Evolutionary conservation across 2,797 vertebrate genomes (phyloP).

Genomic region (Acrocephalus scirpaceus): DNA sequence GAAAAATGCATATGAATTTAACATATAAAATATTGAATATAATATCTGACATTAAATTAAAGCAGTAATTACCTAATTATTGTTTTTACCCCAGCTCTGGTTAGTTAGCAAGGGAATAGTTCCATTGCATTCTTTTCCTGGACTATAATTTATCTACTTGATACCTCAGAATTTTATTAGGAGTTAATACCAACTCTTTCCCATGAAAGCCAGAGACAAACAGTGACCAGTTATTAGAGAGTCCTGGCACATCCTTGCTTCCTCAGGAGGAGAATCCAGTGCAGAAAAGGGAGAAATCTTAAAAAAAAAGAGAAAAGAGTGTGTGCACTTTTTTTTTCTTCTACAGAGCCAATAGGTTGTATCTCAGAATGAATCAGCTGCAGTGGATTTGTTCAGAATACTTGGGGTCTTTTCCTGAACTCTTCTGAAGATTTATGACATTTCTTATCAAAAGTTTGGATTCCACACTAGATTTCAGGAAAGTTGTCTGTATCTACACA

Average conservation of each 20-base stretch:
- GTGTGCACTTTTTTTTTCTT: background rate
- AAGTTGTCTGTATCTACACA: background rate
- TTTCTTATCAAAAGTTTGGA: background rate
- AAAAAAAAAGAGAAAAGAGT: background rate
- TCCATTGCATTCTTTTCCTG: background rate
- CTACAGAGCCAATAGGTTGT: background rate
- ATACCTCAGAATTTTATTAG: background rate
- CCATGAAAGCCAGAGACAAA: background rate
- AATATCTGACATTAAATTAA: background rate
- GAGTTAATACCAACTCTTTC: background rate
- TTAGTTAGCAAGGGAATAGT: background rate
- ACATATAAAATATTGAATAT: background rate
- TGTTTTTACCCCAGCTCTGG: background rate
- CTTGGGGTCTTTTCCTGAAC: background rate
- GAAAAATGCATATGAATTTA: background rate
- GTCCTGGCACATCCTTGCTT: background rate
- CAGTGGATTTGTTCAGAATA: background rate
- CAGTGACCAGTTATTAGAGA: background rate
- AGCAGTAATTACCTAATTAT: background rate
- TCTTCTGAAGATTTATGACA: background rate
- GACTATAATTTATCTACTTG: background rate
- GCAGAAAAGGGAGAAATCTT: fast-evolving
- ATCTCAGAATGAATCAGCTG: background rate
- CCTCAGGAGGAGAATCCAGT: background rate
- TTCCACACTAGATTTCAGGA: background rate